Percentiles rank a stretch among this genome's conserved stretches.
phyloP scores from a whole-genome alignment of 2,113 vertebrate genomes.

The Triplophysa dalaica region DNA sequence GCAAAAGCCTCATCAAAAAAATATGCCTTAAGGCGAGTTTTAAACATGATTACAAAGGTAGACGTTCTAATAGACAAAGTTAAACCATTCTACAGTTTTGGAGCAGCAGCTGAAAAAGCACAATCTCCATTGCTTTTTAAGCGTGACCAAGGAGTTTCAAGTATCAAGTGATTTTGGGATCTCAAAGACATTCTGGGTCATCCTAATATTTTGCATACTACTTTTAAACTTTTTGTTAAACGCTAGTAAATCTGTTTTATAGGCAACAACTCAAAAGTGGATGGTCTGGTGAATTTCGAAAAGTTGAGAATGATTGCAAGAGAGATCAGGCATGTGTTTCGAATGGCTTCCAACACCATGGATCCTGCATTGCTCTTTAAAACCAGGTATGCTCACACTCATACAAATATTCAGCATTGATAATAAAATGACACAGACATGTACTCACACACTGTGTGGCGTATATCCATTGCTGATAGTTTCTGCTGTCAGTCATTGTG shows the following conservation, averaged over 20 bases:
- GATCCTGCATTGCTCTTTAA: conserved; percentile 96
- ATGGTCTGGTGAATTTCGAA: conserved; percentile 97
- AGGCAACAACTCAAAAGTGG: conserved; percentile 98
- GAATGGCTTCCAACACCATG: conserved; percentile 97
- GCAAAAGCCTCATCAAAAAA: no score
- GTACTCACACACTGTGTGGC: neutral
- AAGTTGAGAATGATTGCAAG: conserved; percentile 98
- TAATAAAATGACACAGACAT: neutral
- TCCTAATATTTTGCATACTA: no score
- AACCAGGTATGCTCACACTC: conserved; percentile 78
- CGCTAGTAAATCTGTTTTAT: neutral
- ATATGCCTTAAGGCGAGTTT: no score
- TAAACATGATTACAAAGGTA: no score
- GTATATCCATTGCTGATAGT: neutral
- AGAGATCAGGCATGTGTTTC: conserved; percentile 95
- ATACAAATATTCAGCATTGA: neutral
- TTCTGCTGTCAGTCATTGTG: conserved; percentile 18
- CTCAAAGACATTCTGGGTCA: no score
- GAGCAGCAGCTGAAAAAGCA: no score
- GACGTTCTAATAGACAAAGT: no score
- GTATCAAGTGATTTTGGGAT: no score
- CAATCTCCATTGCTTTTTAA: no score
- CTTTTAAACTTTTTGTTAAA: no score
- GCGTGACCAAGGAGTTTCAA: no score
- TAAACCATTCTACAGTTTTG: no score